Evolutionary conservation across 2,888 invertebrate species (phyloP).

Genomic region (Brachyptera risi): DNA sequence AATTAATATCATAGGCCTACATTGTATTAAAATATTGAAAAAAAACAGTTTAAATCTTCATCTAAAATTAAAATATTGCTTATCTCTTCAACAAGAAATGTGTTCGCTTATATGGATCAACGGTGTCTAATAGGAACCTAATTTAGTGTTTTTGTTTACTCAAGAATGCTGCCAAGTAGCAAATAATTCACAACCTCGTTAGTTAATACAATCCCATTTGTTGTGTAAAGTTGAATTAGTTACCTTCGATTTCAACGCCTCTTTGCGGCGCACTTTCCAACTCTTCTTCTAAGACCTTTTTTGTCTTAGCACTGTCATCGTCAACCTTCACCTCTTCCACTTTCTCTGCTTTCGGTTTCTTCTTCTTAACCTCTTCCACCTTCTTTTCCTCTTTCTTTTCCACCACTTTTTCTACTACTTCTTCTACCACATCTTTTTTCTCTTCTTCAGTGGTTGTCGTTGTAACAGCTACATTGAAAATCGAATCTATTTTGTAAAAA

Average conservation of each 20-base stretch:
- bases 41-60: no score
- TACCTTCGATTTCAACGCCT: constrained; percentile 26
- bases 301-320: not conserved
- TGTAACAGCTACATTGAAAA: constrained; percentile 13
- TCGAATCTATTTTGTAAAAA: constrained; percentile 1
- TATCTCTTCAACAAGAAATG: no score
- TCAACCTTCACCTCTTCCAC: constrained; percentile 10
- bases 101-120: no score
- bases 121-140: no score
- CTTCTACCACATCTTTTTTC: constrained; percentile 2
- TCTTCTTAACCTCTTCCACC: constrained; percentile 27
- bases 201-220: no score
- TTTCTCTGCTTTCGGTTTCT: constrained; percentile 25
- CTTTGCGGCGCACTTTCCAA: constrained; percentile 38
- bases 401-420: constrained; percentile 5
- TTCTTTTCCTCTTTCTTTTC: constrained; percentile 45
- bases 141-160: not conserved
- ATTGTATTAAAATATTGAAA: no score
- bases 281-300: constrained; percentile 34
- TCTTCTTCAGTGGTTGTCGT: constrained; percentile 3
- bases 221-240: not conserved
- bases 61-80: no score
- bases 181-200: not conserved
- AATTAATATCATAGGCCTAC: no score
- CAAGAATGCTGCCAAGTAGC: not conserved